A percentile compares a stretch with the other conserved stretches of the same genome.
phyloP scores from a whole-genome alignment of 2,113 vertebrate genomes.

The Ameiurus melas region DNA sequence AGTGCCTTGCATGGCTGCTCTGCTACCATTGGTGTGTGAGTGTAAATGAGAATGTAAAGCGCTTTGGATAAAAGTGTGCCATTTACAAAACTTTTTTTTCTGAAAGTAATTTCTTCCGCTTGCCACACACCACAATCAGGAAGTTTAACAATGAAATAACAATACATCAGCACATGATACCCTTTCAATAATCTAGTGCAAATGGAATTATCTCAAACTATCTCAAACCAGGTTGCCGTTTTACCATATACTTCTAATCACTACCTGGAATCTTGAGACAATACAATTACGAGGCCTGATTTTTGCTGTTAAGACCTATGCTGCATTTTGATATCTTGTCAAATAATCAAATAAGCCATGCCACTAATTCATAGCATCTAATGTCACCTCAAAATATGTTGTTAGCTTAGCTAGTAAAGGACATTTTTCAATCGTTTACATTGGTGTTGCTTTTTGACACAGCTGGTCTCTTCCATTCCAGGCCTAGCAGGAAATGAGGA shows the following conservation, averaged over 20 bases:
- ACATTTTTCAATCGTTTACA: background rate
- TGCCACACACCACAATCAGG: background rate
- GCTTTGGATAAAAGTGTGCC: too few relatives aligned
- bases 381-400: background rate
- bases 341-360: constrained; percentile 5
- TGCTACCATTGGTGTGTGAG: too few relatives aligned
- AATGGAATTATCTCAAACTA: background rate
- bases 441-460: background rate
- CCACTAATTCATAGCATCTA: background rate
- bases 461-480: constrained; percentile 29
- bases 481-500: constrained; percentile 29
- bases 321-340: background rate
- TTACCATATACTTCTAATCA: background rate
- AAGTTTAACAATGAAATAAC: background rate
- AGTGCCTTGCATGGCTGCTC: too few relatives aligned
- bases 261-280: background rate
- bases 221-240: background rate
- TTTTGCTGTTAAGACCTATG: background rate
- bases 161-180: background rate
- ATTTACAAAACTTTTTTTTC: background rate
- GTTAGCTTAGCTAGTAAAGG: background rate
- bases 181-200: background rate
- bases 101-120: background rate
- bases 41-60: too few relatives aligned
- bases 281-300: background rate